Evolutionary conservation across 2,113 vertebrate genomes (phyloP).

Genomic region (Bubo bubo): DNA sequence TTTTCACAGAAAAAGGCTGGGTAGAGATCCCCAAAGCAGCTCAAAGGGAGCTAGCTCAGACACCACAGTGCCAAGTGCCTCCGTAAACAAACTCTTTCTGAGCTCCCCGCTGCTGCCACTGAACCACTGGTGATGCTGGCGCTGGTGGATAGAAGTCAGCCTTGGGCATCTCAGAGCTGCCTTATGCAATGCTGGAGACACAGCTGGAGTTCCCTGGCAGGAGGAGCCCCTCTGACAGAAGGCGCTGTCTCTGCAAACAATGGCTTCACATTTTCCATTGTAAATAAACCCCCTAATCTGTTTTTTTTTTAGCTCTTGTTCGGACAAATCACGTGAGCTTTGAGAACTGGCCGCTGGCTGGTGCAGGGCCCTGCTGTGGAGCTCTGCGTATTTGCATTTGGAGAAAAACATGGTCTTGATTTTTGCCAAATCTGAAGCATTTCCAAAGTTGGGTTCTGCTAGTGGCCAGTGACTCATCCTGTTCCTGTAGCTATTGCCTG

Average conservation of each 20-base stretch:
- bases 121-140: neutral
- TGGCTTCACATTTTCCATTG: slow-evolving; percentile 20
- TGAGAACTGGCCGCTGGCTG: neutral
- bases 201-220: slow-evolving; percentile 36
- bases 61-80: fast-evolving
- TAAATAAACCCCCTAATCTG: neutral
- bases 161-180: neutral
- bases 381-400: neutral
- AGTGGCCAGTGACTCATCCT: neutral
- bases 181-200: neutral
- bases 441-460: neutral
- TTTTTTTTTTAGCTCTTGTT: neutral
- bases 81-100: neutral
- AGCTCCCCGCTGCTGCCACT: neutral
- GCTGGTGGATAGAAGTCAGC: neutral
- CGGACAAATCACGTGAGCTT: neutral
- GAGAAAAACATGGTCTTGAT: neutral
- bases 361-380: neutral
- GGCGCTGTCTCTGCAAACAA: neutral
- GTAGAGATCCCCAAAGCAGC: neutral
- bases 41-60: neutral
- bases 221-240: neutral
- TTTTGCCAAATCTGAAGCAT: neutral
- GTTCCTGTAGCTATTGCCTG: neutral
- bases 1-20: neutral